Percentiles rank a stretch among this genome's conserved stretches.
Evolutionary conservation across 2,888 invertebrate species (phyloP).

Genomic region (Synergus itoensis): DNA sequence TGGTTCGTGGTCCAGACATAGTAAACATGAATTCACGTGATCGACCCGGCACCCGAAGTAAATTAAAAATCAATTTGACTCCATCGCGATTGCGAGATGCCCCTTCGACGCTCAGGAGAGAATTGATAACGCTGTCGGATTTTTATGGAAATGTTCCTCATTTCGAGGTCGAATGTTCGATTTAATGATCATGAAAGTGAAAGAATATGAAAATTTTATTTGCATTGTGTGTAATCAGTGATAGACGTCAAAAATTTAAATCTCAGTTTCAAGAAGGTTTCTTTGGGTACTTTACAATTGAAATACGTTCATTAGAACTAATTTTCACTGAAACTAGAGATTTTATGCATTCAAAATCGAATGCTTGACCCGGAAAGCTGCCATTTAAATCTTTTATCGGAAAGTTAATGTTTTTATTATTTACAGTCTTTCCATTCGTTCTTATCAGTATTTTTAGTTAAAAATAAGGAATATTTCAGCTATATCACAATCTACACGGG

Average conservation of each 20-base stretch:
- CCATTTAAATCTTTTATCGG: not conserved
- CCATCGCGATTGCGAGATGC: slow-evolving; percentile 52
- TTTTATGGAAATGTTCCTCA: not conserved
- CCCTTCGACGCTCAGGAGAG: slow-evolving; percentile 35
- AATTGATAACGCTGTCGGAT: not conserved
- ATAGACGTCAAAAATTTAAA: not conserved
- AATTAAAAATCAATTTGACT: slow-evolving; percentile 72
- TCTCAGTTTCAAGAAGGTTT: not conserved
- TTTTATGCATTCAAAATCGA: not conserved
- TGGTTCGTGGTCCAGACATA: slow-evolving; percentile 65
- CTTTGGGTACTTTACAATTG: not conserved
- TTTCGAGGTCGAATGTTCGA: not conserved
- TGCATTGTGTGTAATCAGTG: not conserved
- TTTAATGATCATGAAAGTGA: not conserved
- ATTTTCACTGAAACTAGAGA: not conserved
- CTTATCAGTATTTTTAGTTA: too few relatives aligned
- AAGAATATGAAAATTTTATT: not conserved
- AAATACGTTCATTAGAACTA: not conserved
- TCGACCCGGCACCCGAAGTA: slow-evolving; percentile 49
- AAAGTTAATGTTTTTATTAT: too few relatives aligned
- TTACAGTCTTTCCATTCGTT: too few relatives aligned
- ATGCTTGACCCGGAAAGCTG: not conserved
- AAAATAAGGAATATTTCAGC: too few relatives aligned
- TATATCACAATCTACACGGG: too few relatives aligned
- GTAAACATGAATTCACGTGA: slow-evolving; percentile 64